Evolutionary conservation across 2,888 invertebrate genomes (phyloP).

Genomic region (Venusia cambrica): DNA sequence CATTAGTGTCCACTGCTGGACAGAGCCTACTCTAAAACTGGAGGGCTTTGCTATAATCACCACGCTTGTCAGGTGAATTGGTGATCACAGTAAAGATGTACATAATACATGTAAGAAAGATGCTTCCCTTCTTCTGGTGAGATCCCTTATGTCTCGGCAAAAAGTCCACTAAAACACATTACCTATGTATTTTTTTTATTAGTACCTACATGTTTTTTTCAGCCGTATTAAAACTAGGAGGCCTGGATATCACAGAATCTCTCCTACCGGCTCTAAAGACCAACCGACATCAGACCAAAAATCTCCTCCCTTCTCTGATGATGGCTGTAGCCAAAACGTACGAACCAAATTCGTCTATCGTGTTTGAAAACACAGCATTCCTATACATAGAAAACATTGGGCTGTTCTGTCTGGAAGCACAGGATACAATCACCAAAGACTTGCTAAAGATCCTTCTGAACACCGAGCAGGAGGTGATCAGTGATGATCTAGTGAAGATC

Average conservation of each 20-base stretch:
- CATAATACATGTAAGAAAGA: too few relatives aligned
- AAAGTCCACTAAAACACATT: too few relatives aligned
- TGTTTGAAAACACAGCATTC: constrained; percentile 38
- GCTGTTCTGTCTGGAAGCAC: constrained; percentile 33
- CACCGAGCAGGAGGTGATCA: constrained; percentile 1
- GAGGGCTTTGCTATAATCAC: too few relatives aligned
- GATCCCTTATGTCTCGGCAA: too few relatives aligned
- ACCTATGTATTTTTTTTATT: not conserved
- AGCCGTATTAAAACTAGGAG: constrained; percentile 41
- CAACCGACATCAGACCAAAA: constrained; percentile 40
- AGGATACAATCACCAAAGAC: constrained; percentile 23
- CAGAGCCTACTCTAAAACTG: too few relatives aligned
- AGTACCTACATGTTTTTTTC: constrained; percentile 29
- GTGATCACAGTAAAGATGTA: too few relatives aligned
- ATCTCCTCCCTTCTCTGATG: constrained; percentile 41
- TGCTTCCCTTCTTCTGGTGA: too few relatives aligned
- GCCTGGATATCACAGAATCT: constrained; percentile 42
- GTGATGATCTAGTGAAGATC: constrained; percentile 14
- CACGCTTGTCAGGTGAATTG: too few relatives aligned
- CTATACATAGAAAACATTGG: constrained; percentile 46
- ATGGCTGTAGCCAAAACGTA: constrained; percentile 32
- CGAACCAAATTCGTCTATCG: constrained; percentile 24
- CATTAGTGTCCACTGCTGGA: too few relatives aligned
- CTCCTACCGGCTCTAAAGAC: constrained; percentile 41
- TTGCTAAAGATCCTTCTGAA: constrained; percentile 24